Base-by-base conservation (phyloP, 2,888 invertebrate genomes). In the Plagodis dolabraria region DNA sequence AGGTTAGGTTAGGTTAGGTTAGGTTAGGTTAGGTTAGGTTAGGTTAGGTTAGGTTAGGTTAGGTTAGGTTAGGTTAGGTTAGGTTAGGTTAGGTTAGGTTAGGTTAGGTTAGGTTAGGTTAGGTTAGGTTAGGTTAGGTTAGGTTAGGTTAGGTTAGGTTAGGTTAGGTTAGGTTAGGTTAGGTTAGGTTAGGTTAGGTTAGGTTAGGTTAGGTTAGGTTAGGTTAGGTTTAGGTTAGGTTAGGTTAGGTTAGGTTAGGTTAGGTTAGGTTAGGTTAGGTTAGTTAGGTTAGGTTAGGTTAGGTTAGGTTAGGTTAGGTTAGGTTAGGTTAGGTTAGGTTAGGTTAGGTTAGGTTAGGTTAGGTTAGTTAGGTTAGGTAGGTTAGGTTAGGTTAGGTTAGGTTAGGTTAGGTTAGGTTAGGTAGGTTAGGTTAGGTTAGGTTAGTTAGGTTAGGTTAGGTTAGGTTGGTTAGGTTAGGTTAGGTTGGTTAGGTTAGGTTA, bases 291-390 rank as follows among this genome's bases (percentile, higher is more conserved):
- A 58, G 59, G 56, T 53, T 53, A 57, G 60, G 59, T 56, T 51
- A 53, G 60, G 61, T 59, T 62, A 53, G 57, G 53, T 59, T 62
- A 55, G 59, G 57, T 57, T 63, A 55, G 57, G 58, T 57, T 60
- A 55, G 61, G 64, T 57, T 60, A 57, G 60, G 60, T 58, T 58
- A 60, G 60, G 57, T 54, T 57, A 60, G 64, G 64, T 64, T 60
- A 60, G 64, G 64, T 63, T 63, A 63, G 63, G 63, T 63, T 64
- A 64, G 64, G 64, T 64, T 64, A 64, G 64, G 64, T 64, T 64
- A 64, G n/a, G n/a, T n/a, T n/a, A n/a, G 64, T 60, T 60, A 62
- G 57, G 62, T 60, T 60, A 65, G 58, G 56, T 63, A 65, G 58
- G 53, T 60, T 61, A 61, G 58, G 54, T 65, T 66, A 61, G 58